Base-by-base conservation (phyloP, 1,140 invertebrate genomes). In the Acromyrmex charruanus region DNA sequence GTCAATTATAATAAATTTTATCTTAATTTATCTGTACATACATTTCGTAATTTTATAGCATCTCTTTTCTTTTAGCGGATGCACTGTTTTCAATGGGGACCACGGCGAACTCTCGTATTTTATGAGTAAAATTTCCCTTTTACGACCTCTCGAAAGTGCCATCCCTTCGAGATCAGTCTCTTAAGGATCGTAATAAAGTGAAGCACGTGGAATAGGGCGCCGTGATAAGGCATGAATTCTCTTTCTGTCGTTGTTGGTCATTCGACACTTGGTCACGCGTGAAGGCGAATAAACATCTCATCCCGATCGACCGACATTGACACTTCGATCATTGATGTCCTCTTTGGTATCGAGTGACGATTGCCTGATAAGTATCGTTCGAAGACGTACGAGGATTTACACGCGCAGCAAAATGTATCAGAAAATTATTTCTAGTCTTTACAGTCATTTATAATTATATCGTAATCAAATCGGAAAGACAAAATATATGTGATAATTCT, bases 261-360 rank as follows among this genome's bases (percentile, higher is more conserved):
- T 72, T 86, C 61, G 90, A 91, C 63, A 86, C 72, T 59, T 18
- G 58, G 66, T 89, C 90, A 91, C 90, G 90, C 66, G 51, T 53
- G 63, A 81, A 58, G 39, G 12, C 44, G 77, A 68, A 82, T 88
- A 88, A 88, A 88, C 85, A 88, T 75, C 0, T 85, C 72, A 35
- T 21, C 49, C 12, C 49, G 74, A 91, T 86, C 12, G 86, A 72
- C 39, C 65, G 65, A 28, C 71, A 86, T 87, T 35, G 63, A 87
- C 75, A 77, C 28, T 21, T 71, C 25, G 61, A 87, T 87, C 68
- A 63, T 14, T 61, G 85, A 82, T 12, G 39, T 35, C n/a, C 25
- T 49, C 25, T 28, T 66, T 58, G 31, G 44, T 82, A 84, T 84
- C 80, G 69, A 84, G 55, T 75, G 80, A 75, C 71, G 69, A 75